These are phyloP conservation scores for Pandion haliaetus DNA, from an alignment of 2,113 vertebrate species.

Conservation along the genomic window DNA sequence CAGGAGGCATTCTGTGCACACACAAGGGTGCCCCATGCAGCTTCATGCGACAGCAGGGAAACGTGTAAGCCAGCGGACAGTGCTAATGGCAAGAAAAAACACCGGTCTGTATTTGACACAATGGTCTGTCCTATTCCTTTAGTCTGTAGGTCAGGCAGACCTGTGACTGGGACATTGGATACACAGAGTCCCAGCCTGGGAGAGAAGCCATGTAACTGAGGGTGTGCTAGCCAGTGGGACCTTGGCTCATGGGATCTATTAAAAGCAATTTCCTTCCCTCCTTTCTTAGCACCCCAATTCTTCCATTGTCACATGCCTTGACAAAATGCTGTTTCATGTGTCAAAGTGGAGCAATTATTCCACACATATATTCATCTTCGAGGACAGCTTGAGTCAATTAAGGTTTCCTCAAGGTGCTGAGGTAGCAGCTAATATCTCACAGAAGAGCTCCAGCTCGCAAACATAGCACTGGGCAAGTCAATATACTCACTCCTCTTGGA, in stretches of 20 bases:
- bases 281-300: not conserved
- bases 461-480: not conserved
- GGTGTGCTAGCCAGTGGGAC: not conserved
- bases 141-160: not conserved
- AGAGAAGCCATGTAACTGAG: not conserved
- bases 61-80: not conserved
- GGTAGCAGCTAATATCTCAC: not conserved
- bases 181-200: not conserved
- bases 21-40: not conserved
- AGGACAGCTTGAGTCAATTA: not conserved
- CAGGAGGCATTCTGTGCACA: not conserved
- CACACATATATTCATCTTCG: not conserved
- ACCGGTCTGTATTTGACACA: not conserved
- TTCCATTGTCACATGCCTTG: not conserved
- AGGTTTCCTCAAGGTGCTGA: not conserved
- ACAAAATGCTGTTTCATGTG: conserved; percentile 1
- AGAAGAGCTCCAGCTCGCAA: conserved; percentile 1
- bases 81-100: not conserved
- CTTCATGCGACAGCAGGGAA: not conserved
- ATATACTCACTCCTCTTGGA: not conserved
- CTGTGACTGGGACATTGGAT: not conserved
- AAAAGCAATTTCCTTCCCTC: not conserved
- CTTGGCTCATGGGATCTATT: not conserved
- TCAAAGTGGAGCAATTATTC: not conserved
- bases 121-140: not conserved